Percentiles rank a stretch among this genome's conserved stretches.
Conservation (phyloP, 64 coral and sea anemone species). For the Pocillopora verrucosa region DNA sequence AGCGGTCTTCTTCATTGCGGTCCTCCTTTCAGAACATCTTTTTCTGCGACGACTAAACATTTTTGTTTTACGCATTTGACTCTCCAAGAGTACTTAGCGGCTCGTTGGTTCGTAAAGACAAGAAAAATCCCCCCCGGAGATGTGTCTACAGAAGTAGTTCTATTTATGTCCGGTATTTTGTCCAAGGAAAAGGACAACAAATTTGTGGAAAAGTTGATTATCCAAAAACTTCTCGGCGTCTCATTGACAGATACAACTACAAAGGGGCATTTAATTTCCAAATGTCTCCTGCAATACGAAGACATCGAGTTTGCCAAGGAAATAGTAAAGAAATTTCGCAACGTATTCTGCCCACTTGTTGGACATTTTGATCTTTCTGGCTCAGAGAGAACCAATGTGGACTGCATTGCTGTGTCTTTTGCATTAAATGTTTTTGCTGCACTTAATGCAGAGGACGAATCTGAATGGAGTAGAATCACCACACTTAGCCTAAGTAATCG, state of each 20-base stretch:
- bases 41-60: slow-evolving; percentile 1
- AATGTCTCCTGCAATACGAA: slow-evolving; percentile 28
- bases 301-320: slow-evolving; percentile 4
- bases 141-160: background rate
- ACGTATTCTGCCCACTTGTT: no score
- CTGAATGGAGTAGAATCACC: no score
- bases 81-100: slow-evolving; percentile 23
- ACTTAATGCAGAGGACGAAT: background rate
- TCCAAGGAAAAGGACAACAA: background rate
- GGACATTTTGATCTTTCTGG: no score
- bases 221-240: background rate
- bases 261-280: background rate
- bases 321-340: background rate
- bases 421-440: background rate
- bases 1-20: slow-evolving; percentile 46
- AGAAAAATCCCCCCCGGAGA: slow-evolving; percentile 1
- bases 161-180: slow-evolving; percentile 21
- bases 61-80: slow-evolving; percentile 48
- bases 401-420: slow-evolving; percentile 24
- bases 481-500: no score
- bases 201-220: slow-evolving; percentile 3
- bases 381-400: background rate
- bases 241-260: background rate
- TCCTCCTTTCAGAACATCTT: background rate
- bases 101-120: slow-evolving; percentile 16